Percentiles rank a stretch among this genome's conserved stretches.
These are phyloP conservation scores for Drosophila repletoides DNA, from an alignment of 1,140 invertebrate species.

Conservation along the genomic window DNA sequence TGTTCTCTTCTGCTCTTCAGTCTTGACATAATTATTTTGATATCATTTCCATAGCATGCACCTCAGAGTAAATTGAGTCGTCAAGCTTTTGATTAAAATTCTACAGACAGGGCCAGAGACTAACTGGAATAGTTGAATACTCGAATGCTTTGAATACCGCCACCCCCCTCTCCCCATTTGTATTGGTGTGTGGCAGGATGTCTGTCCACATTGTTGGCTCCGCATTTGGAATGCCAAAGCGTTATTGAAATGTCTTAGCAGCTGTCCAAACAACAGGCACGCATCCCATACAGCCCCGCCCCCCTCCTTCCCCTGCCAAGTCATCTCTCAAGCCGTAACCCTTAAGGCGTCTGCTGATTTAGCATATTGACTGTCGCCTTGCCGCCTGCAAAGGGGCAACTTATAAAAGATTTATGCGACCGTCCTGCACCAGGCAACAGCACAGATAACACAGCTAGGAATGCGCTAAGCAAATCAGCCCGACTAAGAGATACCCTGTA, in stretches of 20 bases:
- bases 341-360: slow-evolving; percentile 64
- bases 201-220: slow-evolving; percentile 43
- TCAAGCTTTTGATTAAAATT: slow-evolving; percentile 66
- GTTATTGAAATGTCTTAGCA: slow-evolving; percentile 78
- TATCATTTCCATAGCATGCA: not conserved
- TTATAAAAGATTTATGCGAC: slow-evolving; percentile 80
- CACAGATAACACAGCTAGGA: no score
- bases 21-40: no score
- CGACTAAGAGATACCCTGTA: no score
- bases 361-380: slow-evolving; percentile 81
- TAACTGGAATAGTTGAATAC: slow-evolving; percentile 3
- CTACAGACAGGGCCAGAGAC: slow-evolving; percentile 50
- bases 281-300: not conserved
- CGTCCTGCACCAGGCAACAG: slow-evolving; percentile 62
- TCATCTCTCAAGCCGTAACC: slow-evolving; percentile 5
- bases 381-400: slow-evolving; percentile 51
- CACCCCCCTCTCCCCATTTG: not conserved
- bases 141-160: no score
- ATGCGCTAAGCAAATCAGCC: no score
- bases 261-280: slow-evolving; percentile 77
- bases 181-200: no score
- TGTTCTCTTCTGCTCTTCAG: no score
- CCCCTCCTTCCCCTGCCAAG: not conserved
- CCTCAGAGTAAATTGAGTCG: slow-evolving; percentile 26
- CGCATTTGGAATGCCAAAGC: slow-evolving; percentile 45